Conservation (phyloP, 2,888 invertebrate species). For the Sthenelais limicola region DNA sequence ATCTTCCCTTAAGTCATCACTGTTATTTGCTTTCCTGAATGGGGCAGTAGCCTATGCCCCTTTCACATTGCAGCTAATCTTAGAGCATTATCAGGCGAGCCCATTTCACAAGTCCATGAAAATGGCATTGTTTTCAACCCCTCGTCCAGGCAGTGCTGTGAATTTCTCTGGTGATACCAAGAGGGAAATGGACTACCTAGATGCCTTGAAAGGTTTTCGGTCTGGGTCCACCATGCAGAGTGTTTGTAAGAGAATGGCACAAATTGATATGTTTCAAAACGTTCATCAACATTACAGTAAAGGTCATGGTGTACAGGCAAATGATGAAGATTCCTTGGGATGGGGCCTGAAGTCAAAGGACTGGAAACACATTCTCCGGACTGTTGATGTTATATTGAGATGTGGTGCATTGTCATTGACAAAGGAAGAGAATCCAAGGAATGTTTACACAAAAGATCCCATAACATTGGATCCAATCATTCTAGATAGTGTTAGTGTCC, state of each 20-base stretch:
- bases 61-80: slow-evolving; percentile 42
- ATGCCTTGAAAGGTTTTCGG: slow-evolving; percentile 49
- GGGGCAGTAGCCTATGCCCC: slow-evolving; percentile 50
- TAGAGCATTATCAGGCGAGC: slow-evolving; percentile 44
- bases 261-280: slow-evolving; percentile 41
- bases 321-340: neutral
- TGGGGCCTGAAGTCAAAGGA: slow-evolving; percentile 41
- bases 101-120: slow-evolving; percentile 47
- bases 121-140: slow-evolving; percentile 44
- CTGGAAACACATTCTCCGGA: slow-evolving; percentile 36
- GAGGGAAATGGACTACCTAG: slow-evolving; percentile 48
- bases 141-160: slow-evolving; percentile 36
- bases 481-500: neutral
- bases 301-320: no score
- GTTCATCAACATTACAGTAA: neutral
- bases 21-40: slow-evolving; percentile 50
- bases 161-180: slow-evolving; percentile 49
- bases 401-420: slow-evolving; percentile 35
- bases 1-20: slow-evolving; percentile 47
- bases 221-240: slow-evolving; percentile 44
- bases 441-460: neutral
- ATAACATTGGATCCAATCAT: neutral
- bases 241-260: slow-evolving; percentile 44
- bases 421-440: neutral
- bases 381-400: slow-evolving; percentile 38